These are phyloP conservation scores for Sarcophaga peregrina DNA, from an alignment of 1,140 invertebrate species.

Conservation along the genomic window DNA sequence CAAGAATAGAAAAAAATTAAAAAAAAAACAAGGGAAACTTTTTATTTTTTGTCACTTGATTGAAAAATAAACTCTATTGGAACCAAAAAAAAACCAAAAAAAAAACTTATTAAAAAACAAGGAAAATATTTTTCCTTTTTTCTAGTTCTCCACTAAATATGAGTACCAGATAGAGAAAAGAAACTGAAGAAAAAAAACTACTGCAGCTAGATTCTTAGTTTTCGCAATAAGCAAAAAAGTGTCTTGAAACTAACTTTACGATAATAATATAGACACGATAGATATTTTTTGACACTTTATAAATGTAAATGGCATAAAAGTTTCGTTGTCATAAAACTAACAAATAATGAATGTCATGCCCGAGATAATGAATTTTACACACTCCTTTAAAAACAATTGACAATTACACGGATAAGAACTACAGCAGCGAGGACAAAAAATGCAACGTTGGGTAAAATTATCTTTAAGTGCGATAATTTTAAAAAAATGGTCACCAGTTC, in stretches of 20 bases:
- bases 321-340: background rate
- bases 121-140: no score
- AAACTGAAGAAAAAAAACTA: background rate
- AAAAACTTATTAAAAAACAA: background rate
- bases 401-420: background rate
- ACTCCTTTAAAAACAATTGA: background rate
- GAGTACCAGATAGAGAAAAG: background rate
- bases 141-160: background rate
- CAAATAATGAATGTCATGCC: background rate
- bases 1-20: background rate
- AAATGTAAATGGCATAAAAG: conserved; percentile 16
- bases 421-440: no score
- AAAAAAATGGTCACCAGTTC: no score
- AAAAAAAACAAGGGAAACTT: background rate
- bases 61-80: conserved; percentile 6
- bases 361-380: background rate
- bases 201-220: background rate
- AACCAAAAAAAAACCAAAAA: background rate
- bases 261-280: conserved; percentile 1
- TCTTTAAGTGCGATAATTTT: no score
- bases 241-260: background rate
- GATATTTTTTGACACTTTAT: conserved; percentile 10
- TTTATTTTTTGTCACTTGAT: conserved; percentile 9
- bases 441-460: no score
- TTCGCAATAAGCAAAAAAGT: background rate